These are phyloP conservation scores for Pocillopora damicornis DNA, from an alignment of 64 coral and sea anemone genomes.

Conservation along the genomic window DNA sequence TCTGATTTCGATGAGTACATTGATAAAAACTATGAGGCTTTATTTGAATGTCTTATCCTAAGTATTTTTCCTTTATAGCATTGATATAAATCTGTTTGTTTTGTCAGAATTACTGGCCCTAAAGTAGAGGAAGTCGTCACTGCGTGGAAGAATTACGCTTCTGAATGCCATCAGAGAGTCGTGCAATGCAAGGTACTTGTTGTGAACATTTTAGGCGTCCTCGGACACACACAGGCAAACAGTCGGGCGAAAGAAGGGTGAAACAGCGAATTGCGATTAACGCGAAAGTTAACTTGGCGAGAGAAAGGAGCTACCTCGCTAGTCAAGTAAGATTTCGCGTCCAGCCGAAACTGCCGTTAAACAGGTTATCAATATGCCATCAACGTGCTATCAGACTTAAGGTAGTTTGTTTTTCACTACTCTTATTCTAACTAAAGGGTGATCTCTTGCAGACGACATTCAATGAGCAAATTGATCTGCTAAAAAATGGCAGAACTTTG, in stretches of 20 bases:
- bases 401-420: too few species aligned
- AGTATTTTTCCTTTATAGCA: too few species aligned
- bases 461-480: conserved; percentile 62
- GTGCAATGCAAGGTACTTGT: conserved; percentile 68
- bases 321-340: too few species aligned
- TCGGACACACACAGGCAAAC: neutral
- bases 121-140: conserved; percentile 68
- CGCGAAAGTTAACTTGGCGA: too few species aligned
- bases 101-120: conserved; percentile 48
- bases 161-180: conserved; percentile 61
- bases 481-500: conserved; percentile 53
- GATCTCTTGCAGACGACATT: conserved; percentile 52
- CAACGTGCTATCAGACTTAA: too few species aligned
- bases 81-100: neutral
- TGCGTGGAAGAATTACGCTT: conserved; percentile 66
- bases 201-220: neutral
- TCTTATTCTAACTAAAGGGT: neutral
- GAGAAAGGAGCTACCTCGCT: too few species aligned
- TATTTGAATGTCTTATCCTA: neutral
- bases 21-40: too few species aligned
- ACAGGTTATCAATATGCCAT: too few species aligned
- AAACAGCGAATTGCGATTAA: too few species aligned
- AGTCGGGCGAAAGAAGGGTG: neutral
- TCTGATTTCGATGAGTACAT: too few species aligned
- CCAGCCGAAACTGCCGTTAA: too few species aligned